Conservation (phyloP, 2,113 vertebrate species). For the Anoplopoma fimbria region DNA sequence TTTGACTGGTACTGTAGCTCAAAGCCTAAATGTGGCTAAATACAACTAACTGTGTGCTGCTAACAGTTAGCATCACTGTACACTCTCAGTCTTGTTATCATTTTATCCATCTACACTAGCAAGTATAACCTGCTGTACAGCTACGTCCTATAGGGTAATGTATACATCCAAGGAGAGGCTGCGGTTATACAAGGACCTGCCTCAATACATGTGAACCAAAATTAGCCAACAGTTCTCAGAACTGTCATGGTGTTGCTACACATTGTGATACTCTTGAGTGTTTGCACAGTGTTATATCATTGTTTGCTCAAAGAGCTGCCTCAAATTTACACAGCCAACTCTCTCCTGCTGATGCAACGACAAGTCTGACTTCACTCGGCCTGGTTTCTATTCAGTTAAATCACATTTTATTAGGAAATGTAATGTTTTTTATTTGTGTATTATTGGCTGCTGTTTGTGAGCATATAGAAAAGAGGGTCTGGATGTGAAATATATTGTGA, state of each 20-base stretch:
- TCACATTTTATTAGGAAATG: background rate
- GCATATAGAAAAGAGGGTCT: background rate
- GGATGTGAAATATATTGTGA: slow-evolving; percentile 12
- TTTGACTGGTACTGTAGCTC: no score
- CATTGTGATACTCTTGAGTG: slow-evolving; percentile 61
- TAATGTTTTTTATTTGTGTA: background rate
- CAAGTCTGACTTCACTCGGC: background rate
- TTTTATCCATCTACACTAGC: background rate
- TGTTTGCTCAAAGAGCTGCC: slow-evolving; percentile 77
- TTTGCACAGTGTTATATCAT: slow-evolving; percentile 79
- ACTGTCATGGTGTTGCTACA: slow-evolving; percentile 62
- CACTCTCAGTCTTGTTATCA: background rate
- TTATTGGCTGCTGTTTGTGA: background rate
- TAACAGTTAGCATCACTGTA: no score
- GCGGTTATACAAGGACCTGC: slow-evolving; percentile 19
- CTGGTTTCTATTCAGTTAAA: slow-evolving; percentile 24
- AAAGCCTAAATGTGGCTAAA: background rate
- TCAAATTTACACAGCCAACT: slow-evolving; percentile 65
- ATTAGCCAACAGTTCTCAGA: slow-evolving; percentile 73
- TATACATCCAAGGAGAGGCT: slow-evolving; percentile 8
- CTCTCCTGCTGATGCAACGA: slow-evolving; percentile 53
- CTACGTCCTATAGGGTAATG: background rate
- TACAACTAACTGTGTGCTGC: background rate
- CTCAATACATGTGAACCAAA: slow-evolving; percentile 57
- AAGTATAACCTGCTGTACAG: background rate